phyloP scores from a whole-genome alignment of 2,797 vertebrate genomes.

The Nyctalus aviator region DNA sequence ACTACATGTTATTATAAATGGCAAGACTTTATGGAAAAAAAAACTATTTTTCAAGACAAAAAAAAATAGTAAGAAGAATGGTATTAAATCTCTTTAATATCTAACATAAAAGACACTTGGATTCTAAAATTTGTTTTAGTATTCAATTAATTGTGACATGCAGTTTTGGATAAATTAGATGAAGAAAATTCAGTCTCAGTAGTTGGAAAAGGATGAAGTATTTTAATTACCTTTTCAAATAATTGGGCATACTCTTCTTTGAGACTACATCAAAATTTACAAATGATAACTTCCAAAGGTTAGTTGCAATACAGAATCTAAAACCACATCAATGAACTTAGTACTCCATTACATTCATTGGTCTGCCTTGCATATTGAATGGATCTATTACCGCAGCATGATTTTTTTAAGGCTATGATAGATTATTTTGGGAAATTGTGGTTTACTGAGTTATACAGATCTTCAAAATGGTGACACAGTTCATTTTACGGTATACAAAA shows the following conservation, averaged over 20 bases:
- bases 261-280: conserved; percentile 4
- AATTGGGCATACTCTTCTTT: conserved; percentile 35
- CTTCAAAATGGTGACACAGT: conserved; percentile 57
- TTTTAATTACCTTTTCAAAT: conserved; percentile 50
- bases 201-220: background rate
- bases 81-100: background rate
- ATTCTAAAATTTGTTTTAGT: conserved; percentile 24
- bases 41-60: conserved; percentile 18
- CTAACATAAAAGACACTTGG: background rate
- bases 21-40: background rate
- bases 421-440: conserved; percentile 51
- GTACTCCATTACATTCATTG: background rate
- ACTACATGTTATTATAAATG: background rate
- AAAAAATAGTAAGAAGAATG: background rate
- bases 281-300: conserved; percentile 49
- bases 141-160: background rate
- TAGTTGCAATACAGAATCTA: conserved; percentile 45
- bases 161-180: conserved; percentile 22
- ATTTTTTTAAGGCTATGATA: conserved; percentile 51
- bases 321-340: conserved; percentile 14
- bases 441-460: conserved; percentile 25
- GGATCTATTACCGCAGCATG: background rate
- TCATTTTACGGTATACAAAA: conserved; percentile 50
- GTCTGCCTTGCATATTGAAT: background rate
- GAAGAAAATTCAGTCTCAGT: conserved; percentile 11